Evolutionary conservation across 2,888 invertebrate species (phyloP), one percentile per base, ranked within the genome.

Genomic region (Lamellibrachia satsuma): DNA sequence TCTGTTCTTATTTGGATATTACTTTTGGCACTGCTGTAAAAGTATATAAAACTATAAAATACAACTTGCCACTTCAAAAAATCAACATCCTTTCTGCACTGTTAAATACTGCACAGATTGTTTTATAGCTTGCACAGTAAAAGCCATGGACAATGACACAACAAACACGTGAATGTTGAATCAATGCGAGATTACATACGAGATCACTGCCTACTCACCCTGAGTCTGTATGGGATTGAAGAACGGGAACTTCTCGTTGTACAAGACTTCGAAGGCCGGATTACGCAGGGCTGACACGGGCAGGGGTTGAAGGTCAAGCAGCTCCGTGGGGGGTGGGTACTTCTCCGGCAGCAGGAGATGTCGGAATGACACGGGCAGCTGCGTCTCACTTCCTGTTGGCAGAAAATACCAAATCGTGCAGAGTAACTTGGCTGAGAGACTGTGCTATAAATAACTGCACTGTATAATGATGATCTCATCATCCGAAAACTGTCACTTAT

Each of bases 151-250:
- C 91, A 11, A 27, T 1, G 90, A 91, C 2, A 1, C 91, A 15
- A n/a, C 15, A n/a, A 91, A 39, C 22, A n/a, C 1, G 15, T 91
- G 39, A 90, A 92, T 90, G 15, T 39, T n/a, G 22, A 90, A 15
- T 92, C 27, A 92, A 22, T 52, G 52, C 2, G 39, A 39, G 39
- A 39, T 39, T 1, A 39, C 39, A 39, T 39, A 1, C 1, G 39
- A 75, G 2, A 2, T 75, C 6, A 3, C 15, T 22, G 4, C 22
- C 75, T 75, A 75, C 75, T 0, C n/a, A 97, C 97, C 97, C 97
- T 99, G 99, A 0, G 99, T 99, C 97, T 99, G 99, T 93, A 99
- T 99, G 0, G 99, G 99, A 97, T 99, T 99, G 96, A 99, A 99
- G 96, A 99, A 98, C 2, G 98, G 98, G 96, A 99, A 98, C 93